Base-by-base conservation (phyloP, 2,888 invertebrate genomes). In the Melinaea marsaeus region DNA sequence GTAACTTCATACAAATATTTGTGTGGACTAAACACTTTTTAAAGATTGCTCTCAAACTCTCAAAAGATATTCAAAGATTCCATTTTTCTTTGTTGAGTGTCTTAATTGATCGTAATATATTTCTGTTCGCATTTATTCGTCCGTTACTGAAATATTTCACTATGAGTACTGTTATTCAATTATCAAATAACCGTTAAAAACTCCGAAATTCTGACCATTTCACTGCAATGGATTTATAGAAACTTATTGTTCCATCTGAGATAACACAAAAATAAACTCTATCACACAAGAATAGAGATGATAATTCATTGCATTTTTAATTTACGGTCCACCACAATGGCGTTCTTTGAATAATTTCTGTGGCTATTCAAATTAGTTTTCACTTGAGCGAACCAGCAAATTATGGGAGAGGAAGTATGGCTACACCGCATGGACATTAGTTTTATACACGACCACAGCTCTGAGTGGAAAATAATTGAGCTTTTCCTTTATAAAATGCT, bases 291-390 rank as follows among this genome's bases (percentile, higher is more conserved):
- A 7, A 46, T 55, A 64, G 32, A 46, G 55, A 3, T 37, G 4
- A 51, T 55, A 48, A 60, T 62, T 13, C 22, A 48, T 58, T 4
- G 37, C 32, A 2, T 33, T 35, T 22, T 13, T 45, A 13, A 32
- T 56, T 32, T 47, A 11, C 51, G 22, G 58, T 54, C n/a, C 9
- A 61, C 66, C 60, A 76, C 75, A 77, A 76, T 73, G 66, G 71
- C 65, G 64, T 61, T 69, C 66, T 65, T 58, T 64, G 64, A 66
- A 68, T 63, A 60, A 67, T 69, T 68, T 71, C 62, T 60, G 65
- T 65, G 60, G 62, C 60, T 72, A 81, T 81, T 80, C 79, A 81
- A 82, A 83, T 83, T 75, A 79, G 73, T 82, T 78, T 79, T 78
- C 84, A 82, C 78, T 81, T 73, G 74, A 81, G 76, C 72, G 78